Base-by-base conservation (phyloP, 2,888 invertebrate genomes). In the Cremastinae sp. region DNA sequence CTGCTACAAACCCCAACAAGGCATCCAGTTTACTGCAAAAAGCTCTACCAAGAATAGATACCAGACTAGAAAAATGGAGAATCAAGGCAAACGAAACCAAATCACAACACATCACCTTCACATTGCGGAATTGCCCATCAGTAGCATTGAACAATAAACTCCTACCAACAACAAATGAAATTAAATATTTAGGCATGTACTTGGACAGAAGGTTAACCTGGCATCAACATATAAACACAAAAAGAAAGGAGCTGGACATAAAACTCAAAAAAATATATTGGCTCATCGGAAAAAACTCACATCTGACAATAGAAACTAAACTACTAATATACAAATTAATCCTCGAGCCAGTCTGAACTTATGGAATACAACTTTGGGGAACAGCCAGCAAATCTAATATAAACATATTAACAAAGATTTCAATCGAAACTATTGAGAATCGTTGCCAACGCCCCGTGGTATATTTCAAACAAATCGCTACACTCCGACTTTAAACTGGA, bases 41-140 rank as follows among this genome's bases (percentile, higher is more conserved):
- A 22, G 5, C 22, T 7, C 41, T 78, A 1, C 14, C 35, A n/a
- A n/a, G 35, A 10, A 56, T 74, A 12, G 59, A 78, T 20, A 28
- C 43, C 2, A 18, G 81, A 80, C 58, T 81, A 7, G 80, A 81
- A 9, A 73, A 77, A 62, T 81, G 82, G 82, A 68, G 74, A 53
- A 83, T 81, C 2, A 81, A 81, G 69, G 65, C 78, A 3, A 83
- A 78, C 41, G 0, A 84, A 84, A 78, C 82, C 81, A 8, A 55
- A 65, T 1, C 80, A 83, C 45, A 65, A 82, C 43, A 82, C 80
- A 14, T 82, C n/a, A 56, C 55, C 10, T 56, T 56, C 16, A 39
- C 55, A 5, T 10, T 56, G 18, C 22, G 39, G 18, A 56, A 37
- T 16, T 56, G 55, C 9, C 55, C 55, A 2, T 22, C 22, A 9